Conservation (phyloP, 2,113 vertebrate species). For the Gnathonemus longibarbis region DNA sequence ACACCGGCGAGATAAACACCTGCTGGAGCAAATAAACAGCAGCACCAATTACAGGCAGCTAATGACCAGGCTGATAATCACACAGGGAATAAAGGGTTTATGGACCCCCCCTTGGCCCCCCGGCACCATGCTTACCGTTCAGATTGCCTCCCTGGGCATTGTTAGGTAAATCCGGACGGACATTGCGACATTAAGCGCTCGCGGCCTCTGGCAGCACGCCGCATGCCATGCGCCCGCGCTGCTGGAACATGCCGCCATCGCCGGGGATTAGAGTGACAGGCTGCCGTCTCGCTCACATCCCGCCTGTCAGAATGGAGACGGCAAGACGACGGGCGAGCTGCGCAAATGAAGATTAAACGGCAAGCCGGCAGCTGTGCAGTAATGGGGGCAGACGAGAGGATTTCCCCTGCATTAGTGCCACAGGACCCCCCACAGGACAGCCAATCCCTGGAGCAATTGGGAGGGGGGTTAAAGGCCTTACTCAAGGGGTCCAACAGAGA, state of each 20-base stretch:
- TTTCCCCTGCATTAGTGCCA: not conserved
- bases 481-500: not conserved
- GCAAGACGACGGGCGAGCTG: not conserved
- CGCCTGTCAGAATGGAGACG: not conserved
- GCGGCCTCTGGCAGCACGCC: not conserved
- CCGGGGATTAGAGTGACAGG: not conserved
- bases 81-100: not conserved
- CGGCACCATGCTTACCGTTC: not conserved
- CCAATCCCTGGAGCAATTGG: not conserved
- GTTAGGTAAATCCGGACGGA: not conserved
- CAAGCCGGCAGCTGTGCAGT: too few species aligned
- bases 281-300: not conserved
- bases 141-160: not conserved
- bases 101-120: not conserved
- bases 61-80: not conserved
- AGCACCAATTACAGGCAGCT: not conserved
- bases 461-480: not conserved
- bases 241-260: not conserved
- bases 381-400: not conserved
- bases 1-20: not conserved
- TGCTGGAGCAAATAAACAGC: not conserved
- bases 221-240: not conserved
- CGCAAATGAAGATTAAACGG: not conserved
- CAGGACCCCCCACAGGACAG: not conserved
- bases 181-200: not conserved